Evolutionary conservation across 1,140 invertebrate genomes (phyloP), one percentile per base, ranked within the genome.

Genomic region (Octopus sinensis): DNA sequence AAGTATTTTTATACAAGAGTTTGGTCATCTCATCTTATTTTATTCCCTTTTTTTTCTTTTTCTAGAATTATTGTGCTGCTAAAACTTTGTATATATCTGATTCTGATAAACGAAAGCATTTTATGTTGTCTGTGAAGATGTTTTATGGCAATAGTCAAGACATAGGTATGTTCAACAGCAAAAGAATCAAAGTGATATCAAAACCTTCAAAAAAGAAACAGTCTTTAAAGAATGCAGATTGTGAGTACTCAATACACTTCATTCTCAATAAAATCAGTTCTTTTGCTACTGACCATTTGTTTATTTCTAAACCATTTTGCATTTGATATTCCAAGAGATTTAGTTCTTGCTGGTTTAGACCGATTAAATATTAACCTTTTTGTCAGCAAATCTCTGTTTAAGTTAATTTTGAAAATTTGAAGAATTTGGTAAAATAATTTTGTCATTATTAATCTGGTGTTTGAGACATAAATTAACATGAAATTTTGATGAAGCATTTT

Each of bases 151-250:
- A 96, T 90, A 97, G 97, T 53, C 96, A 98, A 90, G 97, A 99
- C 90, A 97, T 99, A 88, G 98, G 98, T 73, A 95, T 98, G 73
- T 99, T 99, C 92, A 95, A 98, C 91, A 98, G 97, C 88, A 98
- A 99, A 91, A 93, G 98, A 84, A 99, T 99, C 87, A 99, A 99
- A 94, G 98, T 99, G 78, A 99, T 99, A 89, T 99, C 97, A 62
- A 99, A 99, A 90, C 98, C 98, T 43, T 99, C 97, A 78, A 99
- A 99, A 91, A 99, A 99, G 93, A 99, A 99, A 89, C 98, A 99
- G 90, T 98, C 97, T 54, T 92, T 99, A 79, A 99, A 99, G 91
- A 99, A 99, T 92, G 97, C 98, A 17, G 98, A 99, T 91, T 92
- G 94, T 93, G 91, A 93, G 92, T 93, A 84, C 83, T 30, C n/a